Base-by-base conservation (phyloP, 2,113 vertebrate genomes). In the Lasiurus borealis region DNA sequence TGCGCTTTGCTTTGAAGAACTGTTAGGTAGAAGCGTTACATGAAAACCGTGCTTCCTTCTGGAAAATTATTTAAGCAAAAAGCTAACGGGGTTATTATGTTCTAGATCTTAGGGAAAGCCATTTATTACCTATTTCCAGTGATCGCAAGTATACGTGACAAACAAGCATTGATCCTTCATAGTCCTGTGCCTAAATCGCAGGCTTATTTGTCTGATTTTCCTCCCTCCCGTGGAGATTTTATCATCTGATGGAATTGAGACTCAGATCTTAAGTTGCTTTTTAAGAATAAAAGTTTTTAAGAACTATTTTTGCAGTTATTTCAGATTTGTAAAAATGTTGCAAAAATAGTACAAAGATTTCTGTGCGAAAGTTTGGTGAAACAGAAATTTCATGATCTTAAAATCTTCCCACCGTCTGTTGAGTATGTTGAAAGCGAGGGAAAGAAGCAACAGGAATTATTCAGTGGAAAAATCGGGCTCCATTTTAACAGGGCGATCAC, bases 291-390 rank as follows among this genome's bases (percentile, higher is more conserved):
- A 88, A 52, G 6, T 40, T 71, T 94, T 90, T 75, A 1, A 25
- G 82, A 91, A 44, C 18, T 91, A 50, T 90, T 91, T 91, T 93
- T 91, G 16, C 75, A 29, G 18, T 71, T 93, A 84, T 71, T 93
- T 95, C 59, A 69, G 36, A 82, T 48, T 89, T 87, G 13, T 8
- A 21, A 64, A 87, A 76, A 88, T 31, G 29, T 78, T 78, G 10
- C 23, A 73, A 73, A 86, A 78, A 52, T 48, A 81, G 31, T 36
- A 27, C 40, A 85, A 13, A 34, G 25, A 84, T 88, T 94, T 87
- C 27, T 95, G 18, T 68, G 16, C 73, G 48, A 80, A 48, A 62
- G 57, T 81, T 34, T 78, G 19, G 23, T 46, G 59, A 64, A 66
- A n/a, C 18, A 23, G 36, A n/a, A 29, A 62, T 54, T 94, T 48